Evolutionary conservation across 2,888 invertebrate genomes (phyloP).

Genomic region (Drosophila testacea): DNA sequence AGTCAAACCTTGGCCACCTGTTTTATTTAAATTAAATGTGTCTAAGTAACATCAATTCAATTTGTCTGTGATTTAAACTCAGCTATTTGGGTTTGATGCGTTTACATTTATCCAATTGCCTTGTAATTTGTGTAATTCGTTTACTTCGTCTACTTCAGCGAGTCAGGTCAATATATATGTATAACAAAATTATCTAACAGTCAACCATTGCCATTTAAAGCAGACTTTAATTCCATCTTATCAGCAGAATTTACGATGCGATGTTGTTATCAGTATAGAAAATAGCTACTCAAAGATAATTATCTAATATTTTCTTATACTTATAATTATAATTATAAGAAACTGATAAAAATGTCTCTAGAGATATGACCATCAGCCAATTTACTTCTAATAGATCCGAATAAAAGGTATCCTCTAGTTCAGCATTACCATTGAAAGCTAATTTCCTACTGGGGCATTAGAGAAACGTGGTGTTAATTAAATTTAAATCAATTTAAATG

Average conservation of each 20-base stretch:
- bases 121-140: conserved; percentile 28
- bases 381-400: too few species aligned
- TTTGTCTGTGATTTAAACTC: conserved; percentile 33
- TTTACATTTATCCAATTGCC: conserved; percentile 36
- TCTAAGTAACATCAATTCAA: conserved; percentile 53
- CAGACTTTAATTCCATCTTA: too few species aligned
- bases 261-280: too few species aligned
- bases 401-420: background rate
- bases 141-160: background rate
- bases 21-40: conserved; percentile 56
- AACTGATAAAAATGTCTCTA: too few species aligned
- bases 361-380: too few species aligned
- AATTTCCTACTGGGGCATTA: conserved; percentile 18
- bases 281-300: too few species aligned
- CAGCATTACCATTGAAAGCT: too few species aligned
- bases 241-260: too few species aligned
- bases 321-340: too few species aligned
- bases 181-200: background rate
- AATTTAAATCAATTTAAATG: conserved; percentile 58
- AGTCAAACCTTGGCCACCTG: conserved; percentile 14
- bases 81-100: conserved; percentile 6
- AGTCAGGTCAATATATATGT: background rate
- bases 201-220: too few species aligned
- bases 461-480: conserved; percentile 45
- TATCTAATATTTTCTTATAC: too few species aligned